Evolutionary conservation across 2,113 vertebrate species (phyloP).

Genomic region (Neolamprologus tretocephalus): DNA sequence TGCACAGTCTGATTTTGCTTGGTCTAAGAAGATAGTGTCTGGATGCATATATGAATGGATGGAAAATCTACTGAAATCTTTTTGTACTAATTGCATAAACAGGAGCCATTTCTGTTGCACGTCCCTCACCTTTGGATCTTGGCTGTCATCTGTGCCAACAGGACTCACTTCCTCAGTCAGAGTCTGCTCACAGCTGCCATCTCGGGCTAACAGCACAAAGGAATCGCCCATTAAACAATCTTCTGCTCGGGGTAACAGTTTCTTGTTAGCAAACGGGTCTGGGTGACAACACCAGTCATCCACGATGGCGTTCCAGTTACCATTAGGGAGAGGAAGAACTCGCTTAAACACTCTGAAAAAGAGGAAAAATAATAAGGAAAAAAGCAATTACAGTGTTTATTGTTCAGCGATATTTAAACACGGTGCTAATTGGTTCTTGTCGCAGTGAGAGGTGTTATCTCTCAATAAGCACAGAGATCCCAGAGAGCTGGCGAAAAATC

Average conservation of each 20-base stretch:
- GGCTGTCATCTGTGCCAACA: background rate
- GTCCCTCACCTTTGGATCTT: conserved; percentile 54
- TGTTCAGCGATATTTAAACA: background rate
- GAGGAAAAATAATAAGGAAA: background rate
- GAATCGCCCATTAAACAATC: conserved; percentile 90
- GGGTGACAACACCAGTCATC: conserved; percentile 97
- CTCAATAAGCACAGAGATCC: background rate
- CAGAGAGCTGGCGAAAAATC: background rate
- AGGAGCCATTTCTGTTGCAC: background rate
- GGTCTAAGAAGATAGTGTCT: background rate
- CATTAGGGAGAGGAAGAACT: conserved; percentile 86
- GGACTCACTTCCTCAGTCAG: conserved; percentile 44
- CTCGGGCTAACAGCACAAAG: conserved; percentile 78
- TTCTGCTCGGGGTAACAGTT: conserved; percentile 75
- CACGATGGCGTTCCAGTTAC: conserved; percentile 88
- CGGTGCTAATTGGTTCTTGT: background rate
- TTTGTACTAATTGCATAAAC: background rate
- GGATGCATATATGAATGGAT: background rate
- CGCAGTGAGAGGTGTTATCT: background rate
- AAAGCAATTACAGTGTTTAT: background rate
- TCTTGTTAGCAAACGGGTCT: conserved; percentile 81
- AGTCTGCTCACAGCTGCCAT: conserved; percentile 48
- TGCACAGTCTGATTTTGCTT: conserved; percentile 9
- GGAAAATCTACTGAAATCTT: background rate
- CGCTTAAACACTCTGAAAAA: conserved; percentile 77